Conservation (phyloP, 2,113 vertebrate genomes). For the Cebidichthys violaceus region DNA sequence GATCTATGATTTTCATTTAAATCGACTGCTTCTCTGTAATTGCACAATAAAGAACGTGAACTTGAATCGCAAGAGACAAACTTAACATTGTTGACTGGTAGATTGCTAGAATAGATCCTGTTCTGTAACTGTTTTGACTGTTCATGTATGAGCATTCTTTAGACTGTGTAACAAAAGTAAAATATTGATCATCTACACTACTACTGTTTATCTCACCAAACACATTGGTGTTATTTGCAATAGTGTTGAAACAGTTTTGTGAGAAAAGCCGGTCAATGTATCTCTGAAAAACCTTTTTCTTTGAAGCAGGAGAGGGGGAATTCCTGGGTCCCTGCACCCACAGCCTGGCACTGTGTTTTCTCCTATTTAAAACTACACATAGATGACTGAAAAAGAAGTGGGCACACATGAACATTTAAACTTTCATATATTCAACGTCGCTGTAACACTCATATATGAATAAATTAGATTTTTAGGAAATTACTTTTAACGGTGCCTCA, state of each 20-base stretch:
- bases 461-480: conserved; percentile 39
- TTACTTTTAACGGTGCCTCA: not conserved
- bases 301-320: conserved; percentile 16
- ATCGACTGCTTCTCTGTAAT: not conserved
- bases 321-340: conserved; percentile 16
- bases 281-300: not conserved
- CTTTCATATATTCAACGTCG: conserved; percentile 55
- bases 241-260: not conserved
- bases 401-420: conserved; percentile 78
- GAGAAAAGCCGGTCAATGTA: not conserved
- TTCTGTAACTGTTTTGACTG: not conserved
- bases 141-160: not conserved
- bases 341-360: conserved; percentile 23
- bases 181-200: not conserved
- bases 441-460: not conserved
- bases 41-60: not conserved
- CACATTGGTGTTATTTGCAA: not conserved
- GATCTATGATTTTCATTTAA: not conserved
- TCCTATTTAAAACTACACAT: conserved; percentile 9
- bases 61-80: no score
- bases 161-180: not conserved
- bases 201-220: not conserved
- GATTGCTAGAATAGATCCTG: not conserved
- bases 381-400: conserved; percentile 38
- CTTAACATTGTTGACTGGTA: not conserved